Evolutionary conservation across 2,113 vertebrate genomes (phyloP), one percentile per base, ranked within the genome.

Genomic region (Labrus mixtus): DNA sequence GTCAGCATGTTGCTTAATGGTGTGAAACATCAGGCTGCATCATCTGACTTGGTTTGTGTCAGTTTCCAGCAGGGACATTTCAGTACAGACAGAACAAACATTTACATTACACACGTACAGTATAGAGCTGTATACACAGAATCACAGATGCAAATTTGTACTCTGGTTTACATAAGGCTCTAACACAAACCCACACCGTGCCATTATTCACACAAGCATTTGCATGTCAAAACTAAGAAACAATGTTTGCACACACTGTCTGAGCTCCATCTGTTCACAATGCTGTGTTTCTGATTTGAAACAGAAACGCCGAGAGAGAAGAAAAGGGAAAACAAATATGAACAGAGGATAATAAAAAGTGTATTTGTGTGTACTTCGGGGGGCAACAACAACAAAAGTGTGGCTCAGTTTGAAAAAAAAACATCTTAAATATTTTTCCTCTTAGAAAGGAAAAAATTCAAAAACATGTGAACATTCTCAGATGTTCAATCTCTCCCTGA

Each of bases 281-380:
- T 13, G 2, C 63, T 23, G 59, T 54, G 48, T 6, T 54, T 66
- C 17, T 37, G 78, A 79, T 72, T 37, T 50, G 25, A 78, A 73
- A 71, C 66, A 20, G 19, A 23, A 33, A 33, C 29, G 29, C 29
- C 29, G 20, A 46, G 9, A 59, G n/a, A 15, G 29, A 39, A 41
- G 19, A 46, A 66, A 62, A 53, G 25, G 23, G 48, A 60, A 25
- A 67, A 54, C 12, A 62, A 25, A 60, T 63, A 33, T 8, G 2
- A 59, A 25, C 17, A 19, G 15, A 57, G 15, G 39, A 8, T 39
- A 4, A n/a, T n/a, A 17, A 54, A 64, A 37, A 55, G 72, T 43
- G 5, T 55, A 4, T 55, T 29, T 61, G 48, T 48, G 53, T 48
- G 68, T 46, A n/a, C 39, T 12, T 29, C 17, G 3, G 3, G 15